These are phyloP conservation scores for Daboia siamensis DNA, from an alignment of 2,113 vertebrate species.

Conservation along the genomic window DNA sequence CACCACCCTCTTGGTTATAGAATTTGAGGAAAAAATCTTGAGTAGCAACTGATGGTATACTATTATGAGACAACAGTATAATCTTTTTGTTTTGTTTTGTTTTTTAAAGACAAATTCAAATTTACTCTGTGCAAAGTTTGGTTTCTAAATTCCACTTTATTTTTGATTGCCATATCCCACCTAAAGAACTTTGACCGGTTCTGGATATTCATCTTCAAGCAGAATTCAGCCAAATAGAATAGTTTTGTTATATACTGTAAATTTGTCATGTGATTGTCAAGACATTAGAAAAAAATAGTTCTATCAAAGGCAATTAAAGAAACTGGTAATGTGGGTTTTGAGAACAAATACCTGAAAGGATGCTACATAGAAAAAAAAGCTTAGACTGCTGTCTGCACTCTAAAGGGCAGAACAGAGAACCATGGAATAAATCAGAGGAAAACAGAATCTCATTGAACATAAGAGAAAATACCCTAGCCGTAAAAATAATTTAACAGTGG, in stretches of 20 bases:
- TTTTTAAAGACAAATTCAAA: not conserved
- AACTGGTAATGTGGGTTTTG: not conserved
- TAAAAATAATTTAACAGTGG: not conserved
- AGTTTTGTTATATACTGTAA: not conserved
- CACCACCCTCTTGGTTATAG: not conserved
- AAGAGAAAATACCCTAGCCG: not conserved
- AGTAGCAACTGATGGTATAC: not conserved
- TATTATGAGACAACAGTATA: not conserved
- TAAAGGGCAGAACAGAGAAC: not conserved
- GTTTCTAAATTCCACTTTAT: not conserved
- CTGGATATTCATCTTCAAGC: not conserved
- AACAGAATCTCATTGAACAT: not conserved
- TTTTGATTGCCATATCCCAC: not conserved
- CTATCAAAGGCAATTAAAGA: not conserved
- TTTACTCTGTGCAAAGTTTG: not conserved
- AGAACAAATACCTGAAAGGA: not conserved
- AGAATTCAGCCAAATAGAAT: not conserved
- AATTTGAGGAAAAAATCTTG: not conserved
- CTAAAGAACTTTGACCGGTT: not conserved
- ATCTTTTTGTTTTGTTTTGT: not conserved
- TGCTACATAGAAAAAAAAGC: not conserved
- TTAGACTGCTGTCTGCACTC: not conserved
- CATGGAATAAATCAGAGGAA: not conserved
- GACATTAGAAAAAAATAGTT: not conserved
- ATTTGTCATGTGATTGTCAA: not conserved